Base-by-base conservation (phyloP, 2,888 invertebrate genomes). In the Cheilosia vulpina region DNA sequence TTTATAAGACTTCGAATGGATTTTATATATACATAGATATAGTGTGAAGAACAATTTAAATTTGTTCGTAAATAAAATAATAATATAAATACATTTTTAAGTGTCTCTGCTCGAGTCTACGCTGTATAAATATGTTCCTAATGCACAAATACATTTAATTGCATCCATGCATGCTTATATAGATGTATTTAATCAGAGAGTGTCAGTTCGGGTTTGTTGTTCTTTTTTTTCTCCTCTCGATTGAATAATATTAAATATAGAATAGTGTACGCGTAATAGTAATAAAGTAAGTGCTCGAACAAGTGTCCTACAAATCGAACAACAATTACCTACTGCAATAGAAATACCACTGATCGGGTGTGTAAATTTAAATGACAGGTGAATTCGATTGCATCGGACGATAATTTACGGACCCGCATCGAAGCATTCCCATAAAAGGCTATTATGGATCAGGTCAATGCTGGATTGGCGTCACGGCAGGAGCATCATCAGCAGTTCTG, bases 401-500 rank as follows among this genome's bases (percentile, higher is more conserved):
- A 13, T 38, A 38, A 38, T 38, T 38, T 38, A 38, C 38, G 11
- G 27, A 65, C 45, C 55, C 81, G 31, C 31, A 81, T 80, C 69
- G 43, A 62, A 80, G 50, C 72, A 80, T 87, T 87, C 73, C 78
- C 80, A 72, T 83, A 88, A 89, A 82, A 82, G 81, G 73, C 73
- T 53, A 91, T 89, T 89, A 91, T 91, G 91, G 91, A 91, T 89
- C 90, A 90, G 90, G 89, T 89, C 88, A 91, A 90, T 88, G 88
- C 87, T 83, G 53, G 58, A 34, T 47, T 89, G 89, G 53, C 89
- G 19, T 41, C 68, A 58, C 89, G 89, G 47, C 89, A 89, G 71
- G 90, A 89, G 87, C 87, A 87, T 57, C 90, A 91, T 81, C 96
- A 96, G 92, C 96, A 96, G 92, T 96, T 96, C 93, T 96, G 96